Evolutionary conservation across 1,140 invertebrate genomes (phyloP).

Genomic region (Hormaphis cornu): DNA sequence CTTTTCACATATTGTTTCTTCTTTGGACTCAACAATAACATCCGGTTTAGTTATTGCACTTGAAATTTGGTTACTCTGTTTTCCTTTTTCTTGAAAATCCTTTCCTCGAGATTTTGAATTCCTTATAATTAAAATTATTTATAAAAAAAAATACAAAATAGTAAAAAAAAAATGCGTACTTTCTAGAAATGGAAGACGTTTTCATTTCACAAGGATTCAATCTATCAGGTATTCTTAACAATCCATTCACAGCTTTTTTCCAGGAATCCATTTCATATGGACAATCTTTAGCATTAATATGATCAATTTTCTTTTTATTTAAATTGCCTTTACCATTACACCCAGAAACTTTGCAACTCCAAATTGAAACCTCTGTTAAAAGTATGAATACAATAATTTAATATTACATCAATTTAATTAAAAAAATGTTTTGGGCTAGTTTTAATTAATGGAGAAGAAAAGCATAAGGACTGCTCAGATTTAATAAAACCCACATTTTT

Average conservation of each 20-base stretch:
- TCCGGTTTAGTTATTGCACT: background rate
- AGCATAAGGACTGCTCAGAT: too few species aligned
- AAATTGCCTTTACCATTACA: constrained; percentile 11
- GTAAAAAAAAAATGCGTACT: background rate
- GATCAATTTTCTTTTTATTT: background rate
- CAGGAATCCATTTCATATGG: constrained; percentile 20
- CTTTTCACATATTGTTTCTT: background rate
- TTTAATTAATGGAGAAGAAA: too few species aligned
- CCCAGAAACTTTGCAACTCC: background rate
- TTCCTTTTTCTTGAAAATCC: background rate
- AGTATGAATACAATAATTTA: too few species aligned
- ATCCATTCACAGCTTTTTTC: constrained; percentile 7
- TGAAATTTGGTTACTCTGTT: background rate
- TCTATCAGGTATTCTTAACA: background rate
- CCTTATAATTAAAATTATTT: background rate
- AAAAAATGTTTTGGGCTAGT: too few species aligned
- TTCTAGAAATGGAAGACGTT: background rate
- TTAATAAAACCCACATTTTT: too few species aligned
- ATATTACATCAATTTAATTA: too few species aligned
- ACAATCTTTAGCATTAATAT: background rate
- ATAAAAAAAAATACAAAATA: background rate
- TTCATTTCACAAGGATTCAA: background rate
- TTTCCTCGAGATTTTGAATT: background rate
- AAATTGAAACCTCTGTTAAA: background rate
- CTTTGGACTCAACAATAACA: background rate